Evolutionary conservation across 1,140 invertebrate species (phyloP).

Genomic region (Drosophila asahinai): DNA sequence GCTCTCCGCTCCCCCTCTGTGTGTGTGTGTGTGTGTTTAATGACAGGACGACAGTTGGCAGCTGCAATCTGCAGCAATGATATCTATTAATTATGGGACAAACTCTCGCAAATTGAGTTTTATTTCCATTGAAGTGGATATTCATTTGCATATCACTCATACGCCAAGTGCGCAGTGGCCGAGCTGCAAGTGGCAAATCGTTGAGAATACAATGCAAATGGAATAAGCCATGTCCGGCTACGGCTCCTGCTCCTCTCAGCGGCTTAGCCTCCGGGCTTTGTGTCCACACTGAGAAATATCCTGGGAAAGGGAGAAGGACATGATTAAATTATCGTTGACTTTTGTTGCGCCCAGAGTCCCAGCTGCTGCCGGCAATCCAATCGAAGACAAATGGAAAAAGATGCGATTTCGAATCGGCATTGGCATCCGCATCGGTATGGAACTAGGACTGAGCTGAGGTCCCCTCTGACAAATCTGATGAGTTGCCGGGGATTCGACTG

Average conservation of each 20-base stretch:
- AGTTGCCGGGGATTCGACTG: constrained; percentile 13
- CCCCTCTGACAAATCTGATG: constrained; percentile 37
- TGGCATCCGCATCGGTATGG: neutral
- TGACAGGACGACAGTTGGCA: constrained; percentile 27
- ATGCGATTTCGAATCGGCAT: constrained; percentile 3
- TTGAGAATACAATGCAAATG: constrained; percentile 42
- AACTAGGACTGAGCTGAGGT: neutral
- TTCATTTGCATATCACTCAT: constrained; percentile 58
- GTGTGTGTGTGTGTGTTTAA: constrained; percentile 8
- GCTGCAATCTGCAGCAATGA: constrained; percentile 50
- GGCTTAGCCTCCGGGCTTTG: constrained; percentile 38
- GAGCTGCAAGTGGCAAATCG: constrained; percentile 45
- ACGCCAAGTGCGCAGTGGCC: constrained; percentile 38
- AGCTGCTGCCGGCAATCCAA: constrained; percentile 32
- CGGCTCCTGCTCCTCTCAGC: constrained; percentile 1
- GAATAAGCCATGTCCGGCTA: constrained; percentile 16
- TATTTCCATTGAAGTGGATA: constrained; percentile 38
- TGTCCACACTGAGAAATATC: constrained; percentile 30
- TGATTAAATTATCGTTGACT: constrained; percentile 58
- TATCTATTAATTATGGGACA: constrained; percentile 53
- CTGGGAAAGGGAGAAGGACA: constrained; percentile 20
- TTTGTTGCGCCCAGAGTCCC: constrained; percentile 24
- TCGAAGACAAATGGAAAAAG: constrained; percentile 34
- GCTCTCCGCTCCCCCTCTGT: neutral
- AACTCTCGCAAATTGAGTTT: constrained; percentile 52